Base-by-base conservation (phyloP, 1,140 invertebrate species). In the Anagrus nilaparvatae region DNA sequence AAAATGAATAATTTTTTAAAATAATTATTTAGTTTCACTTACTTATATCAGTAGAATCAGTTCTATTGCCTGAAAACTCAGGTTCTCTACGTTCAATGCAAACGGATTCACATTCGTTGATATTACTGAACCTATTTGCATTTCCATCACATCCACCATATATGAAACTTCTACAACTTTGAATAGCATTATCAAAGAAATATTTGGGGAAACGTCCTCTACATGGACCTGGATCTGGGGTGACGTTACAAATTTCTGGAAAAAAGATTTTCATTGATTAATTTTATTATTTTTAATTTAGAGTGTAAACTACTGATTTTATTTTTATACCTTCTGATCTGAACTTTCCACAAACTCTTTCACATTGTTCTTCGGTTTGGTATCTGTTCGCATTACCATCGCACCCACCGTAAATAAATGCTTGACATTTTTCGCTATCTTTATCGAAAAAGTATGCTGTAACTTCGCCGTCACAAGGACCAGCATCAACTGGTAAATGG, bases 121-220 rank as follows among this genome's bases (percentile, higher is more conserved):
- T 61, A 14, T 77, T 74, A 39, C 67, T 73, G 65, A 92, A 93
- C 52, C 84, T 78, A 61, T 94, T 94, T 17, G 74, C 79, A 51
- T 86, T 92, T 33, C 90, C 91, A 27, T 77, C 77, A 61, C 88
- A 93, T 44, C 92, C 91, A 32, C 81, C 78, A 56, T 87, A 96
- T 9, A 66, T 68, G 64, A 95, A 95, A 50, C 75, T 64, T 29
- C 70, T 71, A 60, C 81, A 89, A 48, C 55, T 63, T 47, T 63
- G 65, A n/a, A 35, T 60, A 24, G 34, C 48, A 19, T 55, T 45
- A 50, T 89, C 76, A 56, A 77, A 91, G 63, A 75, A 86, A 58
- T 75, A 84, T 64, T 83, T 84, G 3, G 60, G 53, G 47, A 78
- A 73, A 17, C 62, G 58, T 1, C 59, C 74, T 20, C 63, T 52